phyloP scores from a whole-genome alignment of 2,797 vertebrate species.

The Knipowitschia caucasica region DNA sequence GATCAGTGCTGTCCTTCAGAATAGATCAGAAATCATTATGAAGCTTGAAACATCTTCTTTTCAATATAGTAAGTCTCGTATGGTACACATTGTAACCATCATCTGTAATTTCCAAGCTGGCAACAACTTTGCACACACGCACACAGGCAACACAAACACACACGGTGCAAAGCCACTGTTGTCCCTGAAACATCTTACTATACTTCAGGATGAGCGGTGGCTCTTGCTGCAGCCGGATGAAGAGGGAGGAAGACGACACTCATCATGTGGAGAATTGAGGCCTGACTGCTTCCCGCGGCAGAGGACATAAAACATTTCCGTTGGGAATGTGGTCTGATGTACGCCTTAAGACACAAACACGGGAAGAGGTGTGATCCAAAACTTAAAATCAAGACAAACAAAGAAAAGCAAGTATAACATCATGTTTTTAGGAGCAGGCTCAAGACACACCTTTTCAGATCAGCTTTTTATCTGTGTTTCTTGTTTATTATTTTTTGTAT shows the following conservation, averaged over 20 bases:
- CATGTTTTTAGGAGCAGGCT: too few relatives aligned
- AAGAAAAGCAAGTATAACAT: conserved; percentile 17
- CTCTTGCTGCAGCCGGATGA: conserved; percentile 54
- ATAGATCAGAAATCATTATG: too few relatives aligned
- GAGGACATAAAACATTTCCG: conserved; percentile 49
- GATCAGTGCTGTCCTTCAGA: too few relatives aligned
- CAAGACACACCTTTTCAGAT: too few relatives aligned
- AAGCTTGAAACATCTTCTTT: too few relatives aligned
- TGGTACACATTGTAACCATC: conserved; percentile 20
- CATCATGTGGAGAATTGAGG: conserved; percentile 65
- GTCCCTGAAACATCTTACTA: conserved; percentile 55
- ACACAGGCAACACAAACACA: conserved; percentile 42
- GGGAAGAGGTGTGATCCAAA: conserved; percentile 27
- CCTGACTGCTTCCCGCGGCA: conserved; percentile 59
- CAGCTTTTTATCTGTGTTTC: too few relatives aligned
- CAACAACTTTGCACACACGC: conserved; percentile 33
- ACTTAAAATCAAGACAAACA: conserved; percentile 32
- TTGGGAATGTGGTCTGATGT: conserved; percentile 51
- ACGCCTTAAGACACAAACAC: conserved; percentile 34
- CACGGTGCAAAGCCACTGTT: conserved; percentile 38
- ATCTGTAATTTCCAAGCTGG: conserved; percentile 50
- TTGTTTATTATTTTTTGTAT: too few relatives aligned
- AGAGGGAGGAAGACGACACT: conserved; percentile 57
- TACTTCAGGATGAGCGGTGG: conserved; percentile 47
- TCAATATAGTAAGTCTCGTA: too few relatives aligned